A percentile compares a stretch with the other conserved stretches of the same genome.
Evolutionary conservation across 2,797 vertebrate species (phyloP).

Genomic region (Argentina silus): DNA sequence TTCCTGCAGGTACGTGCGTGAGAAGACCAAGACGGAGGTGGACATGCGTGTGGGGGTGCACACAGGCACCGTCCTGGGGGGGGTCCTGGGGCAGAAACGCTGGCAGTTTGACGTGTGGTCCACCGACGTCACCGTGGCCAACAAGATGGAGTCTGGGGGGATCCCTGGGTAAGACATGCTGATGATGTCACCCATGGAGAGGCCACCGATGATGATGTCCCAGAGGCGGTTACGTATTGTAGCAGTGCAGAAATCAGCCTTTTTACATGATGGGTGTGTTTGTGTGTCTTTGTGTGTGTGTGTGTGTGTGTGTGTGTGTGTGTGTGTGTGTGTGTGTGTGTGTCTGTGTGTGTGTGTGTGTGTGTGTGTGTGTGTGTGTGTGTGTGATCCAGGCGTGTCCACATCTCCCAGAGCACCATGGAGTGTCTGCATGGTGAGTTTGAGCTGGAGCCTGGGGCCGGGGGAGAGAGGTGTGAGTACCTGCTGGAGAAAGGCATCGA

Average conservation of each 20-base stretch:
- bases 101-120: constrained; percentile 99
- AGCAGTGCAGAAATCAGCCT: no score
- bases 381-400: constrained; percentile 81
- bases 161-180: constrained; percentile 86
- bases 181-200: background rate
- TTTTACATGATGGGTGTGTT: background rate
- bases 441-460: constrained; percentile 87
- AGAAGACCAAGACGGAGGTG: constrained; percentile 91
- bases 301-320: constrained; percentile 14
- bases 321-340: background rate
- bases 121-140: constrained; percentile 94
- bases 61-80: constrained; percentile 90
- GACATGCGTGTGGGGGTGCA: constrained; percentile 97
- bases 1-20: constrained; percentile 85
- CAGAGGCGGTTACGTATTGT: no score
- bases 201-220: background rate
- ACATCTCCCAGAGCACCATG: constrained; percentile 92
- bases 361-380: constrained; percentile 17
- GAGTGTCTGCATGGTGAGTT: constrained; percentile 92
- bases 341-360: constrained; percentile 21
- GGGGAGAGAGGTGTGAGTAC: constrained; percentile 89
- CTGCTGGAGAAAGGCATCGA: constrained; percentile 92
- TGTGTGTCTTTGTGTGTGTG: constrained; percentile 26
- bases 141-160: constrained; percentile 96
- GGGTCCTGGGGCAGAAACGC: constrained; percentile 93